Base-by-base conservation (phyloP, 2,888 invertebrate species). In the Macrostomum cliftonense region DNA sequence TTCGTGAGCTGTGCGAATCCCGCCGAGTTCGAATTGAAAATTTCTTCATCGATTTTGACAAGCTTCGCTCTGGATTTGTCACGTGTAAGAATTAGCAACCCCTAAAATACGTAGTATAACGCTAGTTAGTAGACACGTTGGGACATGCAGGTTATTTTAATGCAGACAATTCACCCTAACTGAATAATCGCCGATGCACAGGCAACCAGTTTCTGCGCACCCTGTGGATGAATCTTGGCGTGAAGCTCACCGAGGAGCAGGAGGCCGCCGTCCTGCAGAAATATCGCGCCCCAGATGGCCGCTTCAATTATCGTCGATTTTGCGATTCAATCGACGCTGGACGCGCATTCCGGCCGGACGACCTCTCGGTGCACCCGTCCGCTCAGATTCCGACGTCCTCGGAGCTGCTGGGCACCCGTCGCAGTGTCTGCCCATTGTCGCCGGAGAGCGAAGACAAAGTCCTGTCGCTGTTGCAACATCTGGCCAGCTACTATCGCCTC, bases 11-110 rank as follows among this genome's bases (percentile, higher is more conserved):
- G 13, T 36, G 37, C 14, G 37, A 49, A 20, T 67, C 68, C 7
- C 65, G 63, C 50, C 54, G 68, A 45, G 62, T 68, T 20, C 54
- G 68, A 49, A 60, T 67, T 12, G 60, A 61, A 48, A 64, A 68
- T 53, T 69, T 65, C 49, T 70, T 70, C 53, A 58, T 62, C 43
- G 70, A 70, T 52, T 70, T 61, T 59, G 70, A 70, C 51, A 61
- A 62, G 51, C 59, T 67, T 1, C 55, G 68, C 37, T 64, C 65
- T 36, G 70, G 70, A 43, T 65, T 55, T 60, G 62, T 70, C n/a
- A 63, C 70, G 56, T 62, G 68, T 69, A 58, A 53, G 51, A 45
- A 42, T 39, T 39, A 40, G 9, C n/a, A n/a, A n/a, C n/a, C n/a
- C n/a, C n/a, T n/a, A n/a, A n/a, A n/a, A n/a, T n/a, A n/a, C n/a